phyloP scores from a whole-genome alignment of 2,113 vertebrate species.

The Cephalophus harveyi region DNA sequence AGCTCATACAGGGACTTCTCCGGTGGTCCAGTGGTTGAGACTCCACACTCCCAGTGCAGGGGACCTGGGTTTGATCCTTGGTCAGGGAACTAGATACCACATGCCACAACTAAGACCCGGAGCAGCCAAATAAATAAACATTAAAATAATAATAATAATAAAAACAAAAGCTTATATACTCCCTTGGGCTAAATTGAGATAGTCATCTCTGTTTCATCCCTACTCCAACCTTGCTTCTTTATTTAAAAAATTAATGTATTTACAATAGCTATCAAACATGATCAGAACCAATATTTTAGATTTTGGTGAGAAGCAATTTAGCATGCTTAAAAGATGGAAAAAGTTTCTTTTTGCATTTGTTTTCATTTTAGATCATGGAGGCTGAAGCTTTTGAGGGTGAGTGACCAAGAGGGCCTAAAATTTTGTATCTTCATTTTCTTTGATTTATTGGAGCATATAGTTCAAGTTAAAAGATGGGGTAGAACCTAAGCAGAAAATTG shows the following conservation, averaged over 20 bases:
- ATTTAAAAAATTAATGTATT: neutral
- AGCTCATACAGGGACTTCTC: neutral
- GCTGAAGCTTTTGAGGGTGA: neutral
- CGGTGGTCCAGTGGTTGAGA: neutral
- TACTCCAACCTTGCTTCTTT: neutral
- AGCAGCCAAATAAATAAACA: neutral
- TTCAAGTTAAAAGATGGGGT: neutral
- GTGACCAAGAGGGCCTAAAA: neutral
- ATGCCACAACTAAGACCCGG: neutral
- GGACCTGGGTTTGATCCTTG: neutral
- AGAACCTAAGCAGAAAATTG: neutral
- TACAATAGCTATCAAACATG: neutral
- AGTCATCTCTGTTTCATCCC: neutral
- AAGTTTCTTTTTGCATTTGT: neutral
- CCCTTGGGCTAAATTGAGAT: rapidly evolving
- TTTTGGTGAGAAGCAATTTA: neutral
- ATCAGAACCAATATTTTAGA: neutral
- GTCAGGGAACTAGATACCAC: neutral
- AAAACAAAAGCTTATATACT: neutral
- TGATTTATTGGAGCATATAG: neutral
- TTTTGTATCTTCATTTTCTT: neutral
- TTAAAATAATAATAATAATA: neutral
- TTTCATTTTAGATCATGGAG: neutral
- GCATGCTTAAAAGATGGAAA: neutral
- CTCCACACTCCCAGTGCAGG: neutral